phyloP scores from a whole-genome alignment of 2,888 invertebrate genomes.

The Dascillus cervinus region DNA sequence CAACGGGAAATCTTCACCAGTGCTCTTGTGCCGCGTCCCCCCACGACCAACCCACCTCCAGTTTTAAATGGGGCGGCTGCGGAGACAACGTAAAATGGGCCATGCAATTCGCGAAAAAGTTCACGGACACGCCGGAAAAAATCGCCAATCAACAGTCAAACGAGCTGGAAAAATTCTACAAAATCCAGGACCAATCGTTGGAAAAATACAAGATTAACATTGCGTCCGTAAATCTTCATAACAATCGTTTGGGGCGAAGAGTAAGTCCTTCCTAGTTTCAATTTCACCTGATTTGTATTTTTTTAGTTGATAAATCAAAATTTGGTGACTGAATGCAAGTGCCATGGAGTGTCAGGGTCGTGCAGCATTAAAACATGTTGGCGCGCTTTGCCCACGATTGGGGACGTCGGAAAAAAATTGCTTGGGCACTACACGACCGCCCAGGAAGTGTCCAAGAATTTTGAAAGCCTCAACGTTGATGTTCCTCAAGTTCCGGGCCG shows the following conservation, averaged over 20 bases:
- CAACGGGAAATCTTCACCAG: constrained; percentile 62
- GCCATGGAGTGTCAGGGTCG: constrained; percentile 78
- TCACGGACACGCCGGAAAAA: constrained; percentile 59
- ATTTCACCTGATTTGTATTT: constrained; percentile 4
- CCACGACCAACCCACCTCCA: constrained; percentile 54
- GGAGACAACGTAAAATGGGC: constrained; percentile 75
- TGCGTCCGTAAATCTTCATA: constrained; percentile 71
- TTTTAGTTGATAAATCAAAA: constrained; percentile 56
- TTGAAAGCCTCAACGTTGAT: constrained; percentile 3
- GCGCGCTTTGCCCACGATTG: constrained; percentile 59
- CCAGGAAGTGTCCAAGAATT: constrained; percentile 39
- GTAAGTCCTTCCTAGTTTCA: too few relatives aligned
- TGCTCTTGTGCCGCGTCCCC: constrained; percentile 75
- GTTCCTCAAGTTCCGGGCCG: constrained; percentile 36
- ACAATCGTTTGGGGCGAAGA: constrained; percentile 68
- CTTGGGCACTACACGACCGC: constrained; percentile 53
- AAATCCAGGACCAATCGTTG: constrained; percentile 39
- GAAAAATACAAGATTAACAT: constrained; percentile 47
- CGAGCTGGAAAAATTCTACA: constrained; percentile 37
- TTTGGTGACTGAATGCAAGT: constrained; percentile 63
- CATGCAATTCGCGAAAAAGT: constrained; percentile 61
- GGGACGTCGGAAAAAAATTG: constrained; percentile 47
- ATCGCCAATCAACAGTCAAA: too few relatives aligned
- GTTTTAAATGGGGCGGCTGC: constrained; percentile 84
- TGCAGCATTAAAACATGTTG: constrained; percentile 78